Evolutionary conservation across 1,140 invertebrate species (phyloP).

Genomic region (Nylanderia fulva): DNA sequence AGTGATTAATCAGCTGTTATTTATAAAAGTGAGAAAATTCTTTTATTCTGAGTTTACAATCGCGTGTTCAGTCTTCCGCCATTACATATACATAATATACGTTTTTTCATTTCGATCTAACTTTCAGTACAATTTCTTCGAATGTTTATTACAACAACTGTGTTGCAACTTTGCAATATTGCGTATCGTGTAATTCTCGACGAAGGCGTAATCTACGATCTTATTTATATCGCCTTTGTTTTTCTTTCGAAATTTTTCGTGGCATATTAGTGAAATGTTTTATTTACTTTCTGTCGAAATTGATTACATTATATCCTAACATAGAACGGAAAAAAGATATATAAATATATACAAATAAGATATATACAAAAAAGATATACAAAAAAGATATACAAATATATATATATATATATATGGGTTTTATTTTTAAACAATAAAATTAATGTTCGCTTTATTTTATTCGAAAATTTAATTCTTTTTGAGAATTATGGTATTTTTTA

Average conservation of each 20-base stretch:
- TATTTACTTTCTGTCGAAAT: neutral
- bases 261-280: neutral
- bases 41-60: neutral
- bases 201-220: constrained; percentile 27
- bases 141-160: neutral
- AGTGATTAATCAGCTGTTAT: constrained; percentile 35
- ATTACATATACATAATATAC: neutral
- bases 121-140: neutral
- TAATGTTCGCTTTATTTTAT: neutral
- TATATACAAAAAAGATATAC: too few relatives aligned
- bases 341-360: too few relatives aligned
- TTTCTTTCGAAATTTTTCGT: neutral
- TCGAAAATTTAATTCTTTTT: neutral
- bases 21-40: neutral
- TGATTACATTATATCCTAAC: neutral
- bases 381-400: neutral
- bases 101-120: constrained; percentile 1
- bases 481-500: neutral
- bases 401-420: too few relatives aligned
- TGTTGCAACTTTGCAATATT: constrained; percentile 32
- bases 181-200: constrained; percentile 7
- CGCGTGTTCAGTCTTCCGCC: neutral
- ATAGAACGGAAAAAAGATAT: neutral
- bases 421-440: neutral
- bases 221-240: constrained; percentile 26